Conservation (phyloP, 2,113 vertebrate species). For the Scytalopus superciliaris region DNA sequence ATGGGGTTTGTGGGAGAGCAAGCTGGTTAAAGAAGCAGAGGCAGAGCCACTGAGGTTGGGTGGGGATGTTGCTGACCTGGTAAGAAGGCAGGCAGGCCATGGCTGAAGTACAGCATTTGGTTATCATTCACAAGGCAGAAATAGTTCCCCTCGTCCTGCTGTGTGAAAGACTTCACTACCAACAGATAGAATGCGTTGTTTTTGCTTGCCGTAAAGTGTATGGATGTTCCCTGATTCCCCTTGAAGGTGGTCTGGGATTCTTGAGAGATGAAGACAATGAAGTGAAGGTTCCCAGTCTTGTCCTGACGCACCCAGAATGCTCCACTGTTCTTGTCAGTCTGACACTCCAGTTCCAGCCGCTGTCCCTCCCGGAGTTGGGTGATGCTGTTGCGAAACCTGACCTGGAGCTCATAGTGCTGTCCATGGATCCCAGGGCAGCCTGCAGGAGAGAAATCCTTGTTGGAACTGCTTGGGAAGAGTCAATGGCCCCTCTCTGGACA, state of each 20-base stretch:
- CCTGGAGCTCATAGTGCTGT: rapidly evolving
- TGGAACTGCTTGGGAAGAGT: rapidly evolving
- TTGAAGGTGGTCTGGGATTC: rapidly evolving
- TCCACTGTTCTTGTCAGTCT: rapidly evolving
- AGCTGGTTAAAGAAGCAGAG: rapidly evolving
- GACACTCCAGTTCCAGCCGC: not conserved
- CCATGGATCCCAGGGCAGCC: not conserved
- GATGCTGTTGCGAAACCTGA: not conserved
- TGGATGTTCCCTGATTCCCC: rapidly evolving
- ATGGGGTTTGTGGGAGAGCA: not conserved
- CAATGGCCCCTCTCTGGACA: rapidly evolving
- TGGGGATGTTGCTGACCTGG: slow-evolving; percentile 49
- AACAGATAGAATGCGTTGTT: rapidly evolving
- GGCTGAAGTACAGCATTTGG: slow-evolving; percentile 4
- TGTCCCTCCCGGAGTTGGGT: rapidly evolving
- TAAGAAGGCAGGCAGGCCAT: not conserved
- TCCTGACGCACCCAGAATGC: slow-evolving; percentile 37
- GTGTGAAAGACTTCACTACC: not conserved
- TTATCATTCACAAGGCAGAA: slow-evolving; percentile 22
- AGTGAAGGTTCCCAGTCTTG: not conserved
- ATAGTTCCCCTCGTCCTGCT: slow-evolving; percentile 38
- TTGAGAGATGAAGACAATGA: not conserved
- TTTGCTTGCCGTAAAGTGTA: rapidly evolving
- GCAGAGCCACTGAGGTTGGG: not conserved
- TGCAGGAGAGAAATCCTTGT: not conserved